Base-by-base conservation (phyloP, 1,140 invertebrate species). In the Coelopa frigida region DNA sequence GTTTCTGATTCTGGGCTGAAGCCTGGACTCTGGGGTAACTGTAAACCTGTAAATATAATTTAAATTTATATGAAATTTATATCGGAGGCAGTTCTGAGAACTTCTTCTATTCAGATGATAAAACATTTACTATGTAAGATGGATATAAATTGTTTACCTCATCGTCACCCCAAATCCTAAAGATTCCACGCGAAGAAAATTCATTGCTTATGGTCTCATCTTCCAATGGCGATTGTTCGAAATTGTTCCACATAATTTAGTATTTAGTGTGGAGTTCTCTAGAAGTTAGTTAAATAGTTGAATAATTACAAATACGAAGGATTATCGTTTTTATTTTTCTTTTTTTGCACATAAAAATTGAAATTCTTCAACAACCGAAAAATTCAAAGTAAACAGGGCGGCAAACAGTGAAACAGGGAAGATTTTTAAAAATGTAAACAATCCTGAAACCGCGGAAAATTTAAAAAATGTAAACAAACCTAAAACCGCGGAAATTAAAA, bases 161-260 rank as follows among this genome's bases (percentile, higher is more conserved):
- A 24, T 61, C 58, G 5, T 63, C 59, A 32, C 57, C 57, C 15
- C 54, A 56, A 10, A 68, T 68, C 36, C 55, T 61, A 7, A 68
- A 68, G 29, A 68, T 57, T 6, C 61, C 61, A 7, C 60, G 58
- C 6, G 61, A 63, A 7, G 58, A 65, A 27, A 68, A 68, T 2
- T 51, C 52, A 49, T 65, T 68, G 5, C 59, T 61, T 6, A 68
- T 61, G 5, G 65, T 68, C 36, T 68, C 65, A 36, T 68, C 65
- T 40, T 68, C 65, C 23, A 54, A 18, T 4, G 57, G 29, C 1
- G 61, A 63, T 8, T 59, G 54, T 24, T 63, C 59, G 14, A 68
- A 68, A 50, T 63, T 63, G 36, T 50, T 58, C 65, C 65, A 68
- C 65, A 68, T 68, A 1, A 33, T 21, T 14, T 12, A 5, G 10